Conservation (phyloP, 2,888 invertebrate genomes). For the Prenolepis imparis region DNA sequence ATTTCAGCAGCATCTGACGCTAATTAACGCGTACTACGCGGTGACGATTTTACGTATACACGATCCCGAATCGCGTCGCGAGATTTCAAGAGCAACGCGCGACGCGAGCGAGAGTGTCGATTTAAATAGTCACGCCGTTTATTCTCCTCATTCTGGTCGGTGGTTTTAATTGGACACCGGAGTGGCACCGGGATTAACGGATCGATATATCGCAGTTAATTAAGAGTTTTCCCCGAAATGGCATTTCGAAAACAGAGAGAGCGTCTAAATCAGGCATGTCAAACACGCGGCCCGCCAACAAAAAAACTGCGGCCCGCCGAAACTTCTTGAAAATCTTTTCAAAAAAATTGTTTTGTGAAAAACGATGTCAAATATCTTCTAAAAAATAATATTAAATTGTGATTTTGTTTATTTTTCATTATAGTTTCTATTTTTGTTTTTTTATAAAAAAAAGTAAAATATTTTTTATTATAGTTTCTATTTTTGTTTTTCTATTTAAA, state of each 20-base stretch:
- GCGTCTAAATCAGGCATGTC: slow-evolving; percentile 28
- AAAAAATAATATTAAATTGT: too few relatives aligned
- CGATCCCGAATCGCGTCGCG: background rate
- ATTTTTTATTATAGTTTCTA: too few relatives aligned
- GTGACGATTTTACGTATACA: background rate
- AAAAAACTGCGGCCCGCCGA: too few relatives aligned
- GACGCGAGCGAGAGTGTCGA: background rate
- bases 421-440: too few relatives aligned
- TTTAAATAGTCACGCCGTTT: slow-evolving; percentile 24
- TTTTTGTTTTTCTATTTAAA: too few relatives aligned
- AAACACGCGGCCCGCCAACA: too few relatives aligned
- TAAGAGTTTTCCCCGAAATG: slow-evolving; percentile 42
- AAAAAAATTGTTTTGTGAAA: too few relatives aligned
- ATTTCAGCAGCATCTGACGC: slow-evolving; percentile 1
- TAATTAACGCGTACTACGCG: background rate
- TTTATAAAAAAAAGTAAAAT: too few relatives aligned
- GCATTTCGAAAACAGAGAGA: slow-evolving; percentile 8
- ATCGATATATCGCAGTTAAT: slow-evolving; percentile 45
- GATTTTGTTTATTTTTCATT: too few relatives aligned
- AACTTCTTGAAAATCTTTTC: too few relatives aligned
- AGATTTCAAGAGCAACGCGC: slow-evolving; percentile 28
- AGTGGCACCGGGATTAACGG: slow-evolving; percentile 15
- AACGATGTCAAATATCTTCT: too few relatives aligned
- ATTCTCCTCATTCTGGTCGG: background rate
- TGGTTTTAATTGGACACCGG: slow-evolving; percentile 29